Conservation (phyloP, 2,113 vertebrate genomes). For the Nycticorax nycticorax region DNA sequence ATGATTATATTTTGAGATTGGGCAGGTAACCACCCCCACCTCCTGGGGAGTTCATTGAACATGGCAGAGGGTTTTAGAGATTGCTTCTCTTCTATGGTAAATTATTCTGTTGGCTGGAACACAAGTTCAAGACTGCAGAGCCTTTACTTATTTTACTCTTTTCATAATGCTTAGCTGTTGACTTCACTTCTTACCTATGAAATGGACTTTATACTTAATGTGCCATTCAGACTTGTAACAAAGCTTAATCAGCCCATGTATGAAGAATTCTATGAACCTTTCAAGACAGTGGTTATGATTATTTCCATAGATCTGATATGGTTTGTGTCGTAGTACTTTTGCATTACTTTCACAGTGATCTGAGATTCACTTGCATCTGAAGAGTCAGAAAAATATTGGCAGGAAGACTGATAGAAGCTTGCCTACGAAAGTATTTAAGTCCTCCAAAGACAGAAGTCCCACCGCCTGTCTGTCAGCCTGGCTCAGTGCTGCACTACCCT, state of each 20-base stretch:
- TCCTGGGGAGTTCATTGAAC: background rate
- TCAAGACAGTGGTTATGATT: background rate
- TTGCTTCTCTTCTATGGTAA: background rate
- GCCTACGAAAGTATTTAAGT: background rate
- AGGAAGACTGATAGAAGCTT: background rate
- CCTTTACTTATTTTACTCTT: background rate
- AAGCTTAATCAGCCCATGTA: background rate
- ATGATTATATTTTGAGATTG: background rate
- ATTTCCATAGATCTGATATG: background rate
- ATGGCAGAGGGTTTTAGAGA: background rate
- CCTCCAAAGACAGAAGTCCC: background rate
- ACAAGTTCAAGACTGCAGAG: background rate
- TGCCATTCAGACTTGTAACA: background rate
- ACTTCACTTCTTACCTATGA: background rate
- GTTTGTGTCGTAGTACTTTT: background rate
- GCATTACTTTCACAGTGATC: background rate
- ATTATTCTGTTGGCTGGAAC: background rate
- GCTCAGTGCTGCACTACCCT: background rate
- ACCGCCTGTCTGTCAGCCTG: background rate
- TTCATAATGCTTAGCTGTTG: background rate
- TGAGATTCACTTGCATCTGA: background rate
- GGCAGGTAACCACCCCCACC: background rate
- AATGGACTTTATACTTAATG: background rate
- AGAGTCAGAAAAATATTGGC: background rate
- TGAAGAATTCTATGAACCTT: background rate